Percentiles rank a stretch among this genome's conserved stretches.
These are phyloP conservation scores for Chaetophractus vellerosus DNA, from an alignment of 2,797 vertebrate species.

Conservation along the genomic window DNA sequence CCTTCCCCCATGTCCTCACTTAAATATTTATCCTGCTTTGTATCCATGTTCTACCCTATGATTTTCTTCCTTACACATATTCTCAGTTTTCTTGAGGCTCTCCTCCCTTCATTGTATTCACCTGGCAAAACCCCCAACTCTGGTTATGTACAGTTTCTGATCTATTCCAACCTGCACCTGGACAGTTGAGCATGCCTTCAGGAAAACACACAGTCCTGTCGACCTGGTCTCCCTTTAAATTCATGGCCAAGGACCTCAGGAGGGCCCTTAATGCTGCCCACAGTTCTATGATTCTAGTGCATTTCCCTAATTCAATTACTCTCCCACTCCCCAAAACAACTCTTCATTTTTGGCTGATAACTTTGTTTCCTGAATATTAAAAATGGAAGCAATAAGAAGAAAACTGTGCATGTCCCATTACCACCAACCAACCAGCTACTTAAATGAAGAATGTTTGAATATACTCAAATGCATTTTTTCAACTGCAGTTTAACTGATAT, in stretches of 20 bases:
- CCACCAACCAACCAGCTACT: not conserved
- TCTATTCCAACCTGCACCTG: not conserved
- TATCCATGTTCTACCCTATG: not conserved
- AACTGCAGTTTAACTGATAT: constrained; percentile 7
- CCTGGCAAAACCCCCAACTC: not conserved
- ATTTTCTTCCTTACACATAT: not conserved
- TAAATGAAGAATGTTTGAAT: constrained; percentile 54
- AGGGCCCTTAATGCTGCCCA: not conserved
- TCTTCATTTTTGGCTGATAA: constrained; percentile 54
- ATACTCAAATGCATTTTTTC: constrained; percentile 4
- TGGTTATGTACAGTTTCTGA: not conserved
- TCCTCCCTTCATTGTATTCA: not conserved
- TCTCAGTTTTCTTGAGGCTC: too few species aligned
- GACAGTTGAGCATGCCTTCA: not conserved
- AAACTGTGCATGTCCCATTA: not conserved
- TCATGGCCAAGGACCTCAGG: not conserved
- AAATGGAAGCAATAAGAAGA: constrained; percentile 57
- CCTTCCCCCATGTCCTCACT: not conserved
- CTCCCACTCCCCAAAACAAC: not conserved
- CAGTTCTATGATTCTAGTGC: not conserved
- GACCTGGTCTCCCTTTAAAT: not conserved
- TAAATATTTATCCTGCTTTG: not conserved
- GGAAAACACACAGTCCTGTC: not conserved
- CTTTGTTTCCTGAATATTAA: constrained; percentile 71
- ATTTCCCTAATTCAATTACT: not conserved